Base-by-base conservation (phyloP, 2,113 vertebrate genomes). In the Corynorhinus townsendii region DNA sequence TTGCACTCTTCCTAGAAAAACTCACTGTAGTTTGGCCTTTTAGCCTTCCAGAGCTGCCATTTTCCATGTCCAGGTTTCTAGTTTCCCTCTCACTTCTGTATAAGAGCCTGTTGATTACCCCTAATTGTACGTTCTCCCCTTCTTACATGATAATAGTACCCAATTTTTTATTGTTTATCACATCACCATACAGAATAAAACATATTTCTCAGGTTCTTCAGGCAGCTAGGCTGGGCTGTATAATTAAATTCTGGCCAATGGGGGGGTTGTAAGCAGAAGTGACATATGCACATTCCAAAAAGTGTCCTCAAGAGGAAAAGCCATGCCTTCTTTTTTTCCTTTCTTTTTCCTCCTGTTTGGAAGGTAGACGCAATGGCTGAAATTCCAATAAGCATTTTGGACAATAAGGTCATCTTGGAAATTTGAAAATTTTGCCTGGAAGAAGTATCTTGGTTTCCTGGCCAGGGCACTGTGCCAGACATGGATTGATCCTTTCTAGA, bases 401-500 rank as follows among this genome's bases (percentile, higher is more conserved):
- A 87, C 22, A 2, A 86, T 20, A 38, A 80, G 3, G 24, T 92
- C 80, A 54, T 79, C 22, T 69, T 54, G 19, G 30, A 17, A 45
- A 76, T 38, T 5, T n/a, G 20, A 38, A 73, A 92, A 62, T 66
- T 76, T 79, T 59, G 2, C 26, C 38, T 76, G 1, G 35, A 19
- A 72, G 30, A 75, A 76, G 3, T 15, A 52, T 71, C 20, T 56
- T 49, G 28, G 15, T 54, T 88, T 11, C 35, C 15, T 87, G 16
- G 68, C 14, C 62, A 85, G 5, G 88, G 54, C 11, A 64, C 11
- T 20, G 4, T 59, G n/a, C 5, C 5, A 71, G 76, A 86, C 3
- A 7, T 86, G 30, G 40, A 68, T 40, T 75, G 16, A 80, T 85
- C 92, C 59, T 94, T 94, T 90, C 52, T 52, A 85, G 81, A 95